Conservation (phyloP, 2,113 vertebrate species). For the Pluvialis apricaria region DNA sequence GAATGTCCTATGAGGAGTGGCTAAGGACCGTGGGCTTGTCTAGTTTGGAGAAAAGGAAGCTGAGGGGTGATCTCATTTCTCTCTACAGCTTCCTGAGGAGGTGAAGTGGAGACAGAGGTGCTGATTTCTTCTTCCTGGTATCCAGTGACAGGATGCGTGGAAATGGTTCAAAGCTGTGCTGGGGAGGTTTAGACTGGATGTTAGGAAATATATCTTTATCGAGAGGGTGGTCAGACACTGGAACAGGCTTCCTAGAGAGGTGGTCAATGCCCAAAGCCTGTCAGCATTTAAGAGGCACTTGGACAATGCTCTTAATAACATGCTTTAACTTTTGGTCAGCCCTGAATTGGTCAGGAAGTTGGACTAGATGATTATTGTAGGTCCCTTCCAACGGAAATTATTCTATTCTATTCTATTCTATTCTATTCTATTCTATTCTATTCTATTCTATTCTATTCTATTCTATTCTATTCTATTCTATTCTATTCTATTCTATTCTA, state of each 20-base stretch:
- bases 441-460: not conserved
- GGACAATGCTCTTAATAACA: not conserved
- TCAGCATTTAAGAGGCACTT: not conserved
- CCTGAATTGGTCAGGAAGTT: not conserved
- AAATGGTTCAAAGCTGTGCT: not conserved
- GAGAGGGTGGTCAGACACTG: not conserved
- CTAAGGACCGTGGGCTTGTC: not conserved
- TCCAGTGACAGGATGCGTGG: not conserved
- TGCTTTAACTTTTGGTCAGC: not conserved
- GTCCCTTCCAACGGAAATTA: not conserved
- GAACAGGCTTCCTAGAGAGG: not conserved
- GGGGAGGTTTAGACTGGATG: not conserved
- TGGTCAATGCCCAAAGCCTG: fast-evolving
- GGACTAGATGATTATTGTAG: not conserved
- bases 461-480: not conserved
- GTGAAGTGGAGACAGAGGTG: not conserved
- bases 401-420: too few relatives aligned
- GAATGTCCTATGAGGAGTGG: not conserved
- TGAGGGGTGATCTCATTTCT: not conserved
- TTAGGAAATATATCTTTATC: not conserved
- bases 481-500: not conserved
- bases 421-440: too few relatives aligned
- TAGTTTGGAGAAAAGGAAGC: not conserved
- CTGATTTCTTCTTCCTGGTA: not conserved
- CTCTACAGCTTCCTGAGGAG: not conserved